These are phyloP conservation scores for Drosophila bifasciata DNA, from an alignment of 1,140 invertebrate species.

Conservation along the genomic window DNA sequence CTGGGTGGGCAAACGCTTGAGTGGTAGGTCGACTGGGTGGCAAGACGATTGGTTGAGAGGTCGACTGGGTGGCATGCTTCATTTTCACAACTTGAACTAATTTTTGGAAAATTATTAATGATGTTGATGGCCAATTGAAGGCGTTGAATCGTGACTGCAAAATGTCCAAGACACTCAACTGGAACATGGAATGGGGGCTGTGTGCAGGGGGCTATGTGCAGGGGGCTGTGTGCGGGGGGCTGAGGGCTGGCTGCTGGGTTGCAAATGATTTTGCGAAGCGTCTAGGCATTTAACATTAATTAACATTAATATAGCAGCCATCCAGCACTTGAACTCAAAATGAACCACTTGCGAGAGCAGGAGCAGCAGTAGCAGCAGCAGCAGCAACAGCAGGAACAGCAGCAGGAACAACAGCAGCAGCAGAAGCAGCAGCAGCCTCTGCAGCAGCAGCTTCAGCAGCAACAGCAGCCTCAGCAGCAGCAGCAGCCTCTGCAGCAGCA, in stretches of 20 bases:
- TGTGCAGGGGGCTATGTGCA: too few species aligned
- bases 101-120: conserved; percentile 36
- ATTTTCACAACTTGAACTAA: conserved; percentile 6
- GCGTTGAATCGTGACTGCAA: conserved; percentile 4
- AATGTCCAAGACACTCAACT: conserved; percentile 7
- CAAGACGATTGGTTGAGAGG: too few species aligned
- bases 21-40: too few species aligned
- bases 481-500: neutral
- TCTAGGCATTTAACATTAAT: conserved; percentile 62
- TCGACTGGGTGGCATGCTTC: neutral
- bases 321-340: conserved; percentile 6
- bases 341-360: too few species aligned
- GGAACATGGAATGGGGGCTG: neutral
- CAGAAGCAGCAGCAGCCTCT: too few species aligned
- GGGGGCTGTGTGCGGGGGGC: too few species aligned
- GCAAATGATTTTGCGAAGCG: conserved; percentile 51
- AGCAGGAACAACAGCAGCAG: too few species aligned
- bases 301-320: conserved; percentile 60
- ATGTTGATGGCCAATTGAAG: conserved; percentile 41
- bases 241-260: conserved; percentile 10
- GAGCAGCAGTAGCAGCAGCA: too few species aligned
- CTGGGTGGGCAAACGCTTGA: too few species aligned
- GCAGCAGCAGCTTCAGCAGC: neutral
- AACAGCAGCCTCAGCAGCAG: too few species aligned
- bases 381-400: too few species aligned